Conservation (phyloP, 2,888 invertebrate species). For the Heliconius cydno region DNA sequence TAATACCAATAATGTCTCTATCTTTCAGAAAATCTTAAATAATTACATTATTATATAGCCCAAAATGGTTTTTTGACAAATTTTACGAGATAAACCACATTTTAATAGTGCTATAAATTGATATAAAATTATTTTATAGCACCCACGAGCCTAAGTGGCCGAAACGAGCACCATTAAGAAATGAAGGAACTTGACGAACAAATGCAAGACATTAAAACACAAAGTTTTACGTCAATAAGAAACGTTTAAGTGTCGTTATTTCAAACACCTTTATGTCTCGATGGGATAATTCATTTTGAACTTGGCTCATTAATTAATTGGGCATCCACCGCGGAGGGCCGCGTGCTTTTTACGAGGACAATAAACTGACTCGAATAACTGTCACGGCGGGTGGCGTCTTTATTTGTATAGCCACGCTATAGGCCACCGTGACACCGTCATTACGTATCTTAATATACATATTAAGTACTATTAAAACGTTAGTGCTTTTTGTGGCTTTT, state of each 20-base stretch:
- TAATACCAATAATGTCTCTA: background rate
- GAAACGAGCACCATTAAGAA: slow-evolving; percentile 37
- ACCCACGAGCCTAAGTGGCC: slow-evolving; percentile 11
- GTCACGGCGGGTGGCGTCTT: slow-evolving; percentile 64
- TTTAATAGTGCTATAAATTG: slow-evolving; percentile 22
- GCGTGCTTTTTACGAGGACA: slow-evolving; percentile 73
- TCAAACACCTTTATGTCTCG: slow-evolving; percentile 64
- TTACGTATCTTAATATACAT: slow-evolving; percentile 46
- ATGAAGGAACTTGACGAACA: slow-evolving; percentile 41
- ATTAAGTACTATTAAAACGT: slow-evolving; percentile 48
- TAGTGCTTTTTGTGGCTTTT: slow-evolving; percentile 41
- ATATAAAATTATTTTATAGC: slow-evolving; percentile 25
- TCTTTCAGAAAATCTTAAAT: background rate
- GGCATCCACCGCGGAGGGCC: slow-evolving; percentile 66
- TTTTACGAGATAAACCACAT: background rate
- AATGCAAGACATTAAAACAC: slow-evolving; percentile 52
- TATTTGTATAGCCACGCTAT: slow-evolving; percentile 53
- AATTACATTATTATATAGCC: background rate
- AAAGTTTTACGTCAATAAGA: slow-evolving; percentile 63
- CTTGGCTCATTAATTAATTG: slow-evolving; percentile 79
- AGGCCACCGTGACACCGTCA: slow-evolving; percentile 49
- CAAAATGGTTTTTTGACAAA: slow-evolving; percentile 7
- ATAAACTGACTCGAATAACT: slow-evolving; percentile 65
- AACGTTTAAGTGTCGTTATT: slow-evolving; percentile 59
- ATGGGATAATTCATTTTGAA: slow-evolving; percentile 72